Evolutionary conservation across 2,113 vertebrate genomes (phyloP), one percentile per base, ranked within the genome.

Genomic region (Diglossa brunneiventris): DNA sequence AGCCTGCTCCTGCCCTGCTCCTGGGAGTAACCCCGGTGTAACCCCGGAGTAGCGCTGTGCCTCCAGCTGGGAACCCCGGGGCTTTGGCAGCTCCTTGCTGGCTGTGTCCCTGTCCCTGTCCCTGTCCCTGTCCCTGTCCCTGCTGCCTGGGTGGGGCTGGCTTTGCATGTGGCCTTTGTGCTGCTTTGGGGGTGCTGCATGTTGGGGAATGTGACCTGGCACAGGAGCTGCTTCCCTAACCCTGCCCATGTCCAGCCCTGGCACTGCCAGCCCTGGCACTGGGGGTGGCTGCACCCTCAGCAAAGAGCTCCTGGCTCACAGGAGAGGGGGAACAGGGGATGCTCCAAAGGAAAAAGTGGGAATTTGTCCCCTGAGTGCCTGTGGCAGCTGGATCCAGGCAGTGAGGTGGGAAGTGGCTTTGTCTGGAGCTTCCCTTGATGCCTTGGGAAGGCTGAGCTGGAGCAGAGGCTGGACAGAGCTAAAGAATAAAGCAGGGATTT

Each of bases 121-220:
- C n/a, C n/a, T n/a, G n/a, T 49, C 73, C 53, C 63, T 35, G 47
- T 46, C 83, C 50, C 27, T 53, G 50, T 50, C 83, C 52, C 63
- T 31, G 83, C 70, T 83, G 68, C 47, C 46, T 53, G 10, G 1
- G 0, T 4, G 80, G 79, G 44, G 42, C 61, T 7, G 41, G 8
- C 10, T 17, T 6, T 72, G 81, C 81, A 46, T 63, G 81, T 1
- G 68, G 81, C 58, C 2, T 55, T 33, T 14, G 59, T 84, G 81
- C 81, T 72, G 21, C 66, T 24, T 12, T 7, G 2, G 19, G 47
- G 49, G 5, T 13, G 49, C 56, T 73, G 81, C 81, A 53, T 31
- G 68, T 6, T 5, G 81, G 68, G 33, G 2, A 3, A 1, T 0
- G 12, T 11, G 3, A 31, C 28, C 28, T 5, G n/a, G 50, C 17